Conservation (phyloP, 1,140 invertebrate genomes). For the Thaumatotibia leucotreta region DNA sequence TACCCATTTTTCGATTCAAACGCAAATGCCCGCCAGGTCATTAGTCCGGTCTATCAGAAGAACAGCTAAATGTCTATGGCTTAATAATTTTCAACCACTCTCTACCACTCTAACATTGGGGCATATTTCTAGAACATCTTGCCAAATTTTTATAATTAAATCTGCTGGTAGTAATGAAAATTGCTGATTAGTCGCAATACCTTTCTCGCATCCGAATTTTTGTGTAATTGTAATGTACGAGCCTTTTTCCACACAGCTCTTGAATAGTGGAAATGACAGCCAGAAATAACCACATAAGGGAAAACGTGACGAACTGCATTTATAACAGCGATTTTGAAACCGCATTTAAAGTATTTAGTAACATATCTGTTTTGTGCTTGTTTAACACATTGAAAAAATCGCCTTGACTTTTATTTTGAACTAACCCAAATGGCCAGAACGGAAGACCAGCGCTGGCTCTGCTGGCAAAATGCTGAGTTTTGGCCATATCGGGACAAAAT, state of each 20-base stretch:
- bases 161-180: neutral
- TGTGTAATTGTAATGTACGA: neutral
- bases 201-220: neutral
- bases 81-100: neutral
- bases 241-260: neutral
- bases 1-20: neutral
- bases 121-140: neutral
- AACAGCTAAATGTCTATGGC: neutral
- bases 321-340: neutral
- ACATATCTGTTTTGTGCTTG: neutral
- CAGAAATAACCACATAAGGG: neutral
- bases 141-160: neutral
- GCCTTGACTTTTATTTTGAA: neutral
- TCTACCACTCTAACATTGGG: neutral
- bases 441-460: no score
- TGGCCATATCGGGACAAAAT: no score
- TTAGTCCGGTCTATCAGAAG: neutral
- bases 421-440: no score
- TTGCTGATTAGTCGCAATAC: neutral
- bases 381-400: neutral
- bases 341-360: neutral
- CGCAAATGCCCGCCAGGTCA: neutral
- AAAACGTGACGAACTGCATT: neutral
- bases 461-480: no score
- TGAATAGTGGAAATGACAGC: neutral